Conservation (phyloP, 2,888 invertebrate species). For the Brachyptera risi region DNA sequence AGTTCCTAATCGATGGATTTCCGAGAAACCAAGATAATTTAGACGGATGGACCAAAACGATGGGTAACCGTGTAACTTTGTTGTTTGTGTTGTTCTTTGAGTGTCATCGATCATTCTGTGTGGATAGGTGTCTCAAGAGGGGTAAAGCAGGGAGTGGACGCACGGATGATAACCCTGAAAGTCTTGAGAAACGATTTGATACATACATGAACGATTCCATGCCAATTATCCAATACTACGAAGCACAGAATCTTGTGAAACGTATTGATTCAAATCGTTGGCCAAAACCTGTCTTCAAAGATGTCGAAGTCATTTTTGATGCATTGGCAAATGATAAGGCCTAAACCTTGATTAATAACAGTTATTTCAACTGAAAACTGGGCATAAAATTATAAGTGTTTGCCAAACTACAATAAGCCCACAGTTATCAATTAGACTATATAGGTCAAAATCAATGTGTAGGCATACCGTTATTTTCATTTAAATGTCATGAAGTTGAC, state of each 20-base stretch:
- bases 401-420: too few species aligned
- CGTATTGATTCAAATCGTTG: slow-evolving; percentile 62
- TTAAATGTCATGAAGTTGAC: too few species aligned
- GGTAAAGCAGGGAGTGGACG: slow-evolving; percentile 89
- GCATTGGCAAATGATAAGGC: neutral
- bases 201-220: slow-evolving; percentile 83
- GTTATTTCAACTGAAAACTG: neutral
- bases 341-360: neutral
- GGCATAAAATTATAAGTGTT: neutral
- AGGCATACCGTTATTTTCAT: too few species aligned
- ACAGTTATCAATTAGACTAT: too few species aligned
- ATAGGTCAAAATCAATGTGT: too few species aligned
- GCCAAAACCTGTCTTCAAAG: slow-evolving; percentile 48
- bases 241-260: slow-evolving; percentile 62
- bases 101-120: slow-evolving; percentile 79
- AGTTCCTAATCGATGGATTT: slow-evolving; percentile 97
- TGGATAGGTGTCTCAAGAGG: slow-evolving; percentile 70
- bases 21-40: slow-evolving; percentile 96
- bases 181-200: slow-evolving; percentile 78
- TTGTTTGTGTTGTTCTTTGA: slow-evolving; percentile 91
- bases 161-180: slow-evolving; percentile 89
- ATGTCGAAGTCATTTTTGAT: slow-evolving; percentile 46
- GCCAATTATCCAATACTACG: slow-evolving; percentile 85
- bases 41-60: slow-evolving; percentile 83
- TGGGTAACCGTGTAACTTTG: slow-evolving; percentile 78